Percentiles rank a stretch among this genome's conserved stretches.
Evolutionary conservation across 2,797 vertebrate genomes (phyloP).

Genomic region (Fringilla coelebs): DNA sequence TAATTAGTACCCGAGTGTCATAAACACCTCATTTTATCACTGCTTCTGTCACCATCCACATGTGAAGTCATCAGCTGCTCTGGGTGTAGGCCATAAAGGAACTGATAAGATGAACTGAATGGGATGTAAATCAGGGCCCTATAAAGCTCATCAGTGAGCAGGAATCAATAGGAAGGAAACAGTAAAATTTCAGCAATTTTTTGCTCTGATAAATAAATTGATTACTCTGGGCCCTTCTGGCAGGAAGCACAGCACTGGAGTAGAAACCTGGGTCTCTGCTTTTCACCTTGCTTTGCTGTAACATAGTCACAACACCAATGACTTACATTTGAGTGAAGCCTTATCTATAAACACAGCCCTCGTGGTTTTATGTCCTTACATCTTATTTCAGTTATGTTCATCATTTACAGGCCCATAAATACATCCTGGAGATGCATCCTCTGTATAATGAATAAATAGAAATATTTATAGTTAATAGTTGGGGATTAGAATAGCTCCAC

Average conservation of each 20-base stretch:
- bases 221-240: not conserved
- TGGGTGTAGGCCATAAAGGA: not conserved
- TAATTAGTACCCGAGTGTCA: not conserved
- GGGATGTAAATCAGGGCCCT: not conserved
- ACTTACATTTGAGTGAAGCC: not conserved
- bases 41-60: not conserved
- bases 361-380: not conserved
- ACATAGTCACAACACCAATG: not conserved
- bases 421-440: not conserved
- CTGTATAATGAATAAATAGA: not conserved
- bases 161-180: not conserved
- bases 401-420: not conserved
- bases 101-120: not conserved
- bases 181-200: not conserved
- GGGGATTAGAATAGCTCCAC: not conserved
- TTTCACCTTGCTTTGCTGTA: not conserved
- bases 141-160: not conserved
- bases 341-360: not conserved
- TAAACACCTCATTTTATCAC: not conserved
- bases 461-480: not conserved
- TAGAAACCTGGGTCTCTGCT: not conserved
- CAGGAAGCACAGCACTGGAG: not conserved
- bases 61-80: not conserved
- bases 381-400: not conserved
- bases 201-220: not conserved